A percentile compares a stretch with the other conserved stretches of the same genome.
Conservation (phyloP, 2,797 vertebrate genomes). For the Chaetodon trifasciatus region DNA sequence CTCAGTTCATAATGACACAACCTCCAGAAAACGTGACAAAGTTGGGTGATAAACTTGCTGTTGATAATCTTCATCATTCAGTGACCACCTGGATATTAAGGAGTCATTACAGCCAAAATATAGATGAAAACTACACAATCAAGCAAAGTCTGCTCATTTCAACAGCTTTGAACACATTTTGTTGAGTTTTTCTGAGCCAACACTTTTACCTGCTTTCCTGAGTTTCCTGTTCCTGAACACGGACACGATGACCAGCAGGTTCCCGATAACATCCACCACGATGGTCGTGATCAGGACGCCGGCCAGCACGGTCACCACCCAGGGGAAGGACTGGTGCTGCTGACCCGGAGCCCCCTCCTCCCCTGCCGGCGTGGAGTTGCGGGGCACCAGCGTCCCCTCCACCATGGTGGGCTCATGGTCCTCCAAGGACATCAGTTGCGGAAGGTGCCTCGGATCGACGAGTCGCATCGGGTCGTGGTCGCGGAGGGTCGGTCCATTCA, state of each 20-base stretch:
- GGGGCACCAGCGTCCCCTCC: constrained; percentile 67
- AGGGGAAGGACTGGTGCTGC: constrained; percentile 78
- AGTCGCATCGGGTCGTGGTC: constrained; percentile 64
- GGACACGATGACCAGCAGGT: constrained; percentile 90
- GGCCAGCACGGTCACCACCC: constrained; percentile 84
- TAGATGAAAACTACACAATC: background rate
- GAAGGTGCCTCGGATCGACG: constrained; percentile 72
- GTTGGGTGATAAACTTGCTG: background rate
- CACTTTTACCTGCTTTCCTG: constrained; percentile 86
- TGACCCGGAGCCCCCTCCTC: constrained; percentile 63
- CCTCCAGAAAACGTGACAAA: background rate
- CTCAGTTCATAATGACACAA: background rate
- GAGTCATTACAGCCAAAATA: background rate
- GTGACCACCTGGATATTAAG: background rate
- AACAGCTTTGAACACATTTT: background rate
- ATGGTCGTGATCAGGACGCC: constrained; percentile 89
- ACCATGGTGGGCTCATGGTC: constrained; percentile 66
- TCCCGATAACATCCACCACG: constrained; percentile 88
- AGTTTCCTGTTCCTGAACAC: constrained; percentile 91
- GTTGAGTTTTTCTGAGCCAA: too few relatives aligned
- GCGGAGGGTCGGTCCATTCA: constrained; percentile 56
- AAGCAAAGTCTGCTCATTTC: background rate
- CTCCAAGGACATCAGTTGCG: constrained; percentile 80
- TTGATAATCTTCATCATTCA: background rate
- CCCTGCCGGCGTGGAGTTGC: constrained; percentile 61